Evolutionary conservation across 2,113 vertebrate genomes (phyloP).

Genomic region (Austrofundulus limnaeus): DNA sequence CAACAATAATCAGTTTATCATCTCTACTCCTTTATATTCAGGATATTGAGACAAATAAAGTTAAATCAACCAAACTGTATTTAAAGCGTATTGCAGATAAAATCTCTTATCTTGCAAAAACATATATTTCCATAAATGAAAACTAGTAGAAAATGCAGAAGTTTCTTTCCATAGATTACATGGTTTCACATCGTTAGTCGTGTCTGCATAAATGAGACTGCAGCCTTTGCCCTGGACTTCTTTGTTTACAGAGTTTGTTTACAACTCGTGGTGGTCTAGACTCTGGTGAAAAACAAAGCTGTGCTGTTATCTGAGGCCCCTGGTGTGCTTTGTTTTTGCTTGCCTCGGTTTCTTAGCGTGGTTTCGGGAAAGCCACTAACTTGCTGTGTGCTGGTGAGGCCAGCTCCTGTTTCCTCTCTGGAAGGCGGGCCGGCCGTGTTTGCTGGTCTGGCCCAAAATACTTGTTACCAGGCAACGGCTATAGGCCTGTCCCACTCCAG

Average conservation of each 20-base stretch:
- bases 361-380: constrained; percentile 73
- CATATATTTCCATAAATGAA: background rate
- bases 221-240: background rate
- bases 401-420: constrained; percentile 72
- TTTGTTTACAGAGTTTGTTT: constrained; percentile 43
- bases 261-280: constrained; percentile 50
- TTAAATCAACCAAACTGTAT: no score
- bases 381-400: constrained; percentile 67
- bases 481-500: constrained; percentile 72
- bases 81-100: no score
- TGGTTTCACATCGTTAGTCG: background rate
- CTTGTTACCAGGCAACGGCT: constrained; percentile 80
- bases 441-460: constrained; percentile 81
- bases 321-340: constrained; percentile 72
- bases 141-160: background rate
- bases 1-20: no score
- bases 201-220: background rate
- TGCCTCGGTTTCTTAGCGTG: constrained; percentile 71
- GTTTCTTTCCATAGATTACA: background rate
- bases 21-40: no score
- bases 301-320: constrained; percentile 36
- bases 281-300: constrained; percentile 42
- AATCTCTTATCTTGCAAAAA: no score
- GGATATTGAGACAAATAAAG: no score
- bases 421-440: constrained; percentile 76